Conservation (phyloP, 2,797 vertebrate species). For the Pteropus rufus region DNA sequence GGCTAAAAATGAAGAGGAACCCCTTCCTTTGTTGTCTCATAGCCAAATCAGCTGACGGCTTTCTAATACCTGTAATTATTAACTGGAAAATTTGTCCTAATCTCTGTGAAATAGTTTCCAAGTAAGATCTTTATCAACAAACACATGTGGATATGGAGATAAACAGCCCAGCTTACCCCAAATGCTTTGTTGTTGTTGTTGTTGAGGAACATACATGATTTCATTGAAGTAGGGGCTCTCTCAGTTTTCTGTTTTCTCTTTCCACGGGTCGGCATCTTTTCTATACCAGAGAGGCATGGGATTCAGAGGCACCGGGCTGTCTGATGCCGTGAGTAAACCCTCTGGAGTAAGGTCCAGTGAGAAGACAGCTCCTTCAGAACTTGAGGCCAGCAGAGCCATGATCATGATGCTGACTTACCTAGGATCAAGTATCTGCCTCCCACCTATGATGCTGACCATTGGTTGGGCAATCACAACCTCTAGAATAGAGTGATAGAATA, state of each 20-base stretch:
- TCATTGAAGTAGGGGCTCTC: background rate
- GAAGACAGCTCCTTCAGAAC: background rate
- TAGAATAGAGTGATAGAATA: background rate
- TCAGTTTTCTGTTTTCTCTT: background rate
- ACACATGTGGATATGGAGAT: background rate
- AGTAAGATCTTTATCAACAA: background rate
- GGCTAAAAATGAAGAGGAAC: background rate
- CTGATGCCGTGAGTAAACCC: background rate
- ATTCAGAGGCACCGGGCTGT: accelerated
- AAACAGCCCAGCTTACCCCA: background rate
- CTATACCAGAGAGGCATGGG: accelerated
- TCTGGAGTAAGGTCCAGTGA: background rate
- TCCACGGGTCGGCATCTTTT: background rate
- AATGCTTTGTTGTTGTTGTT: background rate
- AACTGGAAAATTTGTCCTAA: background rate
- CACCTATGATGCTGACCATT: too few relatives aligned
- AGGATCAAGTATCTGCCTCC: background rate
- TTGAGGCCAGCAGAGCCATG: background rate
- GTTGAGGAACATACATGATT: background rate
- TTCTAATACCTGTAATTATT: background rate
- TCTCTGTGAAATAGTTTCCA: background rate
- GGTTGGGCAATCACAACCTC: background rate
- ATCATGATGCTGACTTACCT: too few relatives aligned
- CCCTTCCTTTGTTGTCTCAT: background rate
- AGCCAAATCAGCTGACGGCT: background rate